Percentiles rank a stretch among this genome's conserved stretches.
Conservation (phyloP, 1,140 invertebrate species). For the Calliphora vicina region DNA sequence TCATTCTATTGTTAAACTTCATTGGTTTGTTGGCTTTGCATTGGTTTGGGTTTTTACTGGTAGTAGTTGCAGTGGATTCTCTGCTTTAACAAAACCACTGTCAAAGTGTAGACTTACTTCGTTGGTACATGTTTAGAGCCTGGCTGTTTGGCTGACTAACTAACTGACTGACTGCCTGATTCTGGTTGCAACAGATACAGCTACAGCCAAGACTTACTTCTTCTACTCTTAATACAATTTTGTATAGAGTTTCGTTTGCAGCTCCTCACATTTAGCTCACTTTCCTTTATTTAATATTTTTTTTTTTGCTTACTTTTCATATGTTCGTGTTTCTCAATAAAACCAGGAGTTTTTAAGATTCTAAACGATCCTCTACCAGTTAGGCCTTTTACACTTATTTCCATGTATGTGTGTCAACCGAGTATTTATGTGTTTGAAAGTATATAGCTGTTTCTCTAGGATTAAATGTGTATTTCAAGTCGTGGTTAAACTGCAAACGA, state of each 20-base stretch:
- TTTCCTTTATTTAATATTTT: neutral
- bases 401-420: neutral
- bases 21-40: slow-evolving; percentile 6
- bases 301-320: neutral
- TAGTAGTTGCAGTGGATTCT: neutral
- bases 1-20: slow-evolving; percentile 36
- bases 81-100: neutral
- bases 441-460: neutral
- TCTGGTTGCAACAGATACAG: neutral
- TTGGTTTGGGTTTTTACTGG: neutral
- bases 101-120: neutral
- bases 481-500: slow-evolving; percentile 33
- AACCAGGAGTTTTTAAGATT: neutral
- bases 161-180: neutral
- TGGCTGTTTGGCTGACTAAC: neutral
- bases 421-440: neutral
- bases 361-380: neutral
- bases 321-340: neutral
- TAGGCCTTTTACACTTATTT: neutral
- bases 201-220: neutral
- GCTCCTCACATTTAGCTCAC: neutral
- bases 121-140: neutral
- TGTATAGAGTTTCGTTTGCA: neutral
- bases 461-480: slow-evolving; percentile 20
- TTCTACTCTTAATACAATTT: neutral